Evolutionary conservation across 2,888 invertebrate species (phyloP), one percentile per base, ranked within the genome.

Genomic region (Drosophila monieri): DNA sequence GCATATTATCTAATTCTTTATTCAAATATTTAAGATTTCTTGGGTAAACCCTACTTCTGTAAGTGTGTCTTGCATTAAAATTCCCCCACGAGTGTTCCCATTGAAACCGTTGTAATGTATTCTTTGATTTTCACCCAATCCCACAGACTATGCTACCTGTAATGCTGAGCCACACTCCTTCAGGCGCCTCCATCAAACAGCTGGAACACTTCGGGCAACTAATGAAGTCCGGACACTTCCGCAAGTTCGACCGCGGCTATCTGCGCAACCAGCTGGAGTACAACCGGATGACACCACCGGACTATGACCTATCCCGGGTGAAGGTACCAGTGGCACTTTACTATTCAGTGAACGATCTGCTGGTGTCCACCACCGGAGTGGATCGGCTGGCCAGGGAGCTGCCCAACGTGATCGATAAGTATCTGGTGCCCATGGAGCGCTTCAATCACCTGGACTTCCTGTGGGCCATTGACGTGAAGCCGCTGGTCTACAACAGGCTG

Each of bases 281-380:
- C 78, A 92, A 93, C 51, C 89, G 90, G 43, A 78, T 89, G 46
- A 88, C 81, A 0, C 94, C 94, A 37, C 94, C 94, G 0, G 88
- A 91, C 12, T 94, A 94, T 74, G 92, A 93, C 77, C 84, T 94
- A 12, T 89, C 90, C 14, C 92, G 92, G 35, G 91, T 94, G 9
- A 93, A 91, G 65, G 92, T 93, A 15, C 94, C 94, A 0, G 92
- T 94, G 35, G 93, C 93, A 1, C 86, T 95, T 9, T 93, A 93
- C 78, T 94, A 93, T 78, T 93, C 93, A 6, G 90, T 91, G 3
- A 93, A 94, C 14, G 96, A 96, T 88, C 94, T 94, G 93, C 88
- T 96, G 18, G 93, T 95, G 1, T 91, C 93, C 52, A 92, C 93
- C 3, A 88, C 89, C 74, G 94, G 95, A 64, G 94, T 95, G 0